phyloP scores from a whole-genome alignment of 2,113 vertebrate species.

The Camelus bactrianus region DNA sequence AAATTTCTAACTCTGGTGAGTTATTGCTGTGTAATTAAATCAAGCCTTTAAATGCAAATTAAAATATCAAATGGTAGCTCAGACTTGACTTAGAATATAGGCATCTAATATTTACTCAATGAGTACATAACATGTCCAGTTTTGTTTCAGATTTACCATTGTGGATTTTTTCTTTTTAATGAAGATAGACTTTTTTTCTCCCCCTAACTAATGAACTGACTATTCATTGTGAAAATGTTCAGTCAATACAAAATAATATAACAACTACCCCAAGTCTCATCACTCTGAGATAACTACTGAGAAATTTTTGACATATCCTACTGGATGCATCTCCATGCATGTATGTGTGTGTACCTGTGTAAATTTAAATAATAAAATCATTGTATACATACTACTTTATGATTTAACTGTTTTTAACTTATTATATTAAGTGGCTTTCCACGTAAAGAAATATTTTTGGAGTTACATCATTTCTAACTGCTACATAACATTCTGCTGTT shows the following conservation, averaged over 20 bases:
- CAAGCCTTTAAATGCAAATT: background rate
- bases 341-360: background rate
- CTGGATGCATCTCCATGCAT: background rate
- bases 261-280: background rate
- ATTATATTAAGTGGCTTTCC: background rate
- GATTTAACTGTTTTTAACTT: background rate
- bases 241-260: background rate
- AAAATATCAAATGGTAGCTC: background rate
- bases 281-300: background rate
- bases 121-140: background rate
- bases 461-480: background rate
- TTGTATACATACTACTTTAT: background rate
- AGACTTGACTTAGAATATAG: background rate
- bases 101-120: background rate
- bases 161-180: background rate
- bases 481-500: background rate
- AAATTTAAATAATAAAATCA: constrained; percentile 32
- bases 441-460: background rate
- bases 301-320: constrained; percentile 11
- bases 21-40: background rate
- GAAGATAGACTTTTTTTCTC: background rate
- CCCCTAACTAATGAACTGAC: background rate
- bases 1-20: constrained; percentile 69
- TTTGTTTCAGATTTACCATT: constrained; percentile 23
- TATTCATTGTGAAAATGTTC: constrained; percentile 11